Conservation (phyloP, 2,113 vertebrate species). For the Xenotilapia flavipinnis region DNA sequence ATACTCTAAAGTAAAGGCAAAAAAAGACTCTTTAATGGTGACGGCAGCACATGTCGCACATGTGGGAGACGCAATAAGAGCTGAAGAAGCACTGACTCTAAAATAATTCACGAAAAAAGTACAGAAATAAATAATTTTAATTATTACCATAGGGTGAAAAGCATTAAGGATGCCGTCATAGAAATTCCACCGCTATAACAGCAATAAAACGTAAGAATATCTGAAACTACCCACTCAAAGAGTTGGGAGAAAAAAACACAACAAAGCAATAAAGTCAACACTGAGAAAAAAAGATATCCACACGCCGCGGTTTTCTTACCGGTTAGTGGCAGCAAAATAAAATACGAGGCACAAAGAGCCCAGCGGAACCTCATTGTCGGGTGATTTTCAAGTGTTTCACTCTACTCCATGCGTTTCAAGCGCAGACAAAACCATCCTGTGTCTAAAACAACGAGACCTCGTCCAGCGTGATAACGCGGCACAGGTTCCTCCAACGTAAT, state of each 20-base stretch:
- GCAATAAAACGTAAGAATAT: background rate
- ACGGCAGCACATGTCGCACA: background rate
- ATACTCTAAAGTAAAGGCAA: background rate
- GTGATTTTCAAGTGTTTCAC: background rate
- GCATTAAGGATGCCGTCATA: background rate
- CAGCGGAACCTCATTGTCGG: conserved; percentile 36
- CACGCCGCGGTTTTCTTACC: conserved; percentile 29
- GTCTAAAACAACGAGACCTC: background rate
- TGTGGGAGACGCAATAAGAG: background rate
- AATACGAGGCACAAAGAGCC: conserved; percentile 11
- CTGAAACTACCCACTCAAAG: background rate
- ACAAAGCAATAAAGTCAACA: background rate
- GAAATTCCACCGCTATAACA: background rate
- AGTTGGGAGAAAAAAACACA: background rate
- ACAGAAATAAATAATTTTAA: background rate
- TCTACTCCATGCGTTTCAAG: conserved; percentile 9
- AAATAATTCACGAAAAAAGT: background rate
- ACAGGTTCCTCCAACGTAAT: background rate
- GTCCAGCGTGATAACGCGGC: background rate
- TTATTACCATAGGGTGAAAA: background rate
- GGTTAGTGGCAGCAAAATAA: conserved; percentile 34
- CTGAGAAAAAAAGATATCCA: background rate
- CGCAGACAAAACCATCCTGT: conserved; percentile 2
- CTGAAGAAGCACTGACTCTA: background rate
- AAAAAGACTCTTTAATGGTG: background rate